Base-by-base conservation (phyloP, 2,888 invertebrate genomes). In the Coleophora flavipennella region DNA sequence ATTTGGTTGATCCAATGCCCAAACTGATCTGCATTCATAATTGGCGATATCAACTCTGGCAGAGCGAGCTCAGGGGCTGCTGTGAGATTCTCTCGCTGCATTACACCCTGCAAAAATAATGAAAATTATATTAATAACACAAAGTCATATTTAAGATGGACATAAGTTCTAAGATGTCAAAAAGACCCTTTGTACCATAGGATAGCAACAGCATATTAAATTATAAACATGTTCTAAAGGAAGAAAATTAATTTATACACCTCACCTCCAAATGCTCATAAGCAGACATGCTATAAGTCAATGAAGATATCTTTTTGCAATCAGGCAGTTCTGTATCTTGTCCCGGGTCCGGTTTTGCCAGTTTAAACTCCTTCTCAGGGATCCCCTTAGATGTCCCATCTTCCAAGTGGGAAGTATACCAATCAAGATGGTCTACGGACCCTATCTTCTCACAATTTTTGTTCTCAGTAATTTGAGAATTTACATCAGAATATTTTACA, bases 381-480 rank as follows among this genome's bases (percentile, higher is more conserved):
- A 88, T 76, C 33, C 80, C 81, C 45, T 80, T 75, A 37, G 84
- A 66, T 46, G 77, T 81, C 11, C 86, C 86, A 46, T 88, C 88
- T 56, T 89, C 88, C 6, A 86, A 69, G 13, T 85, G 80, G 36
- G 88, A 78, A 49, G 88, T 88, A 66, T 90, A 91, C 59, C 93
- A 86, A 64, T 93, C 90, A 51, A 91, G 79, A 36, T 88, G 86
- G 20, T 87, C 86, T n/a, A 92, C 64, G 26, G 89, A 87, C 1
- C 89, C 90, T 26, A 89, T 89, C 53, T 86, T 85, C 6, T 88
- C 52, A 65, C 93, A 94, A 62, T 91, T 87, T 4, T 86, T 70
- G 70, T 92, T 89, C 35, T 85, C 74, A 45, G 87, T 86, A 36
- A 91, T 74, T 50, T 88, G 75, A 33, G 85, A 74, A 49, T 88